A percentile compares a stretch with the other conserved stretches of the same genome.
These are phyloP conservation scores for Montipora efflorescens DNA, from an alignment of 64 coral and sea anemone species.

Conservation along the genomic window DNA sequence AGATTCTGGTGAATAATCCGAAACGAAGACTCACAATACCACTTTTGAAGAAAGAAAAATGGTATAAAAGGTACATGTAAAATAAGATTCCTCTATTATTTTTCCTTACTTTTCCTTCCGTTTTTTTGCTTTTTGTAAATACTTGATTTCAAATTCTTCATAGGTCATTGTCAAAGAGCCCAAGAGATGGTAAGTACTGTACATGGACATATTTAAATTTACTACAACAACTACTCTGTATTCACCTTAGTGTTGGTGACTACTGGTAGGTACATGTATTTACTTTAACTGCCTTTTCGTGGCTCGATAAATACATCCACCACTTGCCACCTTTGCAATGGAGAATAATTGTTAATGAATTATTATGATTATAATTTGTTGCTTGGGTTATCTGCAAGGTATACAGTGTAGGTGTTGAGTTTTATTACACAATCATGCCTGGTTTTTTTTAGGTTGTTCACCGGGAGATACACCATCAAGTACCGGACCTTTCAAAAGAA, in stretches of 20 bases:
- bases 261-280: too few species aligned
- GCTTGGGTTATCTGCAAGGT: too few species aligned
- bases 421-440: not conserved
- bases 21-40: slow-evolving; percentile 80
- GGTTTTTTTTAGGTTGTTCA: slow-evolving; percentile 57
- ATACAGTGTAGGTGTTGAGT: too few species aligned
- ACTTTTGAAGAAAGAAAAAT: slow-evolving; percentile 94
- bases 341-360: too few species aligned
- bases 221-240: too few species aligned
- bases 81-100: not conserved
- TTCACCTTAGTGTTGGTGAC: too few species aligned
- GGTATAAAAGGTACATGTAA: slow-evolving; percentile 74
- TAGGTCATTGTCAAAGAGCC: slow-evolving; percentile 74
- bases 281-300: too few species aligned
- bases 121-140: not conserved
- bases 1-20: slow-evolving; percentile 87
- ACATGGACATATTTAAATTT: not conserved
- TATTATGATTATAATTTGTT: too few species aligned
- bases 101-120: not conserved
- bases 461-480: slow-evolving; percentile 81
- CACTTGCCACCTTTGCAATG: too few species aligned
- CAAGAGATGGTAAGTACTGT: slow-evolving; percentile 77
- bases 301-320: too few species aligned
- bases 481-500: slow-evolving; percentile 84
- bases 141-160: not conserved